These are phyloP conservation scores for Melanophora roralis DNA, from an alignment of 2,888 invertebrate genomes.

Conservation along the genomic window DNA sequence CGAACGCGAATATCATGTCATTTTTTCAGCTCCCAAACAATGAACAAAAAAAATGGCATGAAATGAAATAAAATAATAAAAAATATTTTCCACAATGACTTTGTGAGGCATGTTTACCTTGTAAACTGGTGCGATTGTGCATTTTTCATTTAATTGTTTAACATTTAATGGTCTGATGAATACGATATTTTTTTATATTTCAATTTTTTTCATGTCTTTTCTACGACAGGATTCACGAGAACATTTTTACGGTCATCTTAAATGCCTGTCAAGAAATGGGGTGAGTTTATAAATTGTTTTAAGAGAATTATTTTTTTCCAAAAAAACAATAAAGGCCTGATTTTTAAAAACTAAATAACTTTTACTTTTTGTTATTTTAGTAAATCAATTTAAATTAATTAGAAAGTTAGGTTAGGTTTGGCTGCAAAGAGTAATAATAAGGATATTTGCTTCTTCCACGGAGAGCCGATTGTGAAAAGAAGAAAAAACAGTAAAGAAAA, in stretches of 20 bases:
- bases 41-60: slow-evolving; percentile 24
- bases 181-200: slow-evolving; percentile 29
- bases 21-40: slow-evolving; percentile 52
- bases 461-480: too few species aligned
- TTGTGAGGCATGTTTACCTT: slow-evolving; percentile 68
- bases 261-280: background rate
- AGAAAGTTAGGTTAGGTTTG: too few species aligned
- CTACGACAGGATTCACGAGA: slow-evolving; percentile 20
- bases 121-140: slow-evolving; percentile 69
- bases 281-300: slow-evolving; percentile 11
- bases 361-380: too few species aligned
- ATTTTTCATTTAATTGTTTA: slow-evolving; percentile 71
- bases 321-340: too few species aligned
- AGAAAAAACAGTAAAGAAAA: too few species aligned
- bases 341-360: too few species aligned
- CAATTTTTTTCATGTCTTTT: slow-evolving; percentile 50
- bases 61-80: slow-evolving; percentile 38
- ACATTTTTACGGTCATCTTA: slow-evolving; percentile 21
- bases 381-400: too few species aligned
- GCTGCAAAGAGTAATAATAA: too few species aligned
- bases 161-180: slow-evolving; percentile 73
- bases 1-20: slow-evolving; percentile 62
- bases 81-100: slow-evolving; percentile 53
- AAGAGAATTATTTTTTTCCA: too few species aligned
- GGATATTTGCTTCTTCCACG: too few species aligned